Base-by-base conservation (phyloP, 2,888 invertebrate genomes). In the Drosophila conformis region DNA sequence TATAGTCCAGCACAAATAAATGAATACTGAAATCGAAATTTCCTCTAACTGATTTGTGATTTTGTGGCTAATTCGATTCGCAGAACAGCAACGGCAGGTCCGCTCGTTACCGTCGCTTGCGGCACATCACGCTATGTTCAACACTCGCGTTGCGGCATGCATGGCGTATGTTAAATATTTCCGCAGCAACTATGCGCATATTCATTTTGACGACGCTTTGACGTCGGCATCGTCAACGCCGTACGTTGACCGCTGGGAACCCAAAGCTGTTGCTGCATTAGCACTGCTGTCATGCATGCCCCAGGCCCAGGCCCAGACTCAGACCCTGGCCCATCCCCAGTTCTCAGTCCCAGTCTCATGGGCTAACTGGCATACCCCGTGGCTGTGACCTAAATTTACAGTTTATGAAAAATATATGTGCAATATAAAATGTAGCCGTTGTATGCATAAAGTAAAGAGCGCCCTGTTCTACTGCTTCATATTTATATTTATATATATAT, bases 151-250 rank as follows among this genome's bases (percentile, higher is more conserved):
- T 77, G 77, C 78, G 77, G 69, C 76, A 76, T 69, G 84, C 84
- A 62, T 61, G 82, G 88, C 80, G 88, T 88, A 88, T 88, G 88
- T 76, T 86, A 88, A 86, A 86, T 86, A 88, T 86, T 86, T 86
- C 82, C 88, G 83, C 74, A 69, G 83, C 83, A 68, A 74, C 80
- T 86, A 83, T 86, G 86, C 85, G 84, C 86, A 83, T 86, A 86
- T 86, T 86, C 84, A 86, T 86, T 86, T 85, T 88, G 88, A 87
- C 69, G 84, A 82, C 80, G 84, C 86, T 87, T 87, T 86, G 85
- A 85, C 85, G 83, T 81, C 69, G 73, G 48, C 71, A 56, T 66
- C 78, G 69, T 73, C 73, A 76, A 53, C 73, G 65, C 77, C 66
- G 88, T 88, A 66, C 86, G 73, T 88, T 86, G 86, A 86, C 86